Evolutionary conservation across 2,113 vertebrate species (phyloP).

Genomic region (Agapornis roseicollis): DNA sequence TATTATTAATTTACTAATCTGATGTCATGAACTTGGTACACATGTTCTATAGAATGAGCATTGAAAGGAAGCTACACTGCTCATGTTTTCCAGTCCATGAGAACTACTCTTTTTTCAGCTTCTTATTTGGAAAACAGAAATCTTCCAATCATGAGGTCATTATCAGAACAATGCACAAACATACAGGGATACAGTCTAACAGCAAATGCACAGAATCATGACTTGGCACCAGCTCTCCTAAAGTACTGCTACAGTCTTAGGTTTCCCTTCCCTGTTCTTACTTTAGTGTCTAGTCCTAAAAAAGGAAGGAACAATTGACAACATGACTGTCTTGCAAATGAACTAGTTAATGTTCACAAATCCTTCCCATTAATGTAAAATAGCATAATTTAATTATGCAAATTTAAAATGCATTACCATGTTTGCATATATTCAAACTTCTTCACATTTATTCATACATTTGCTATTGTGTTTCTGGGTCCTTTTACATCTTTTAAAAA

Average conservation of each 20-base stretch:
- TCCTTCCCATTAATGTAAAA: neutral
- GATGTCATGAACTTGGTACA: neutral
- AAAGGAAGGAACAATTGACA: neutral
- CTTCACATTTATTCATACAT: neutral
- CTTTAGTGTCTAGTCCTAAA: neutral
- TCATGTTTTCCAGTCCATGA: neutral
- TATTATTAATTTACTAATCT: neutral
- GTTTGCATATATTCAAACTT: neutral
- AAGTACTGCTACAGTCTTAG: neutral
- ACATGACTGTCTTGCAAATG: neutral
- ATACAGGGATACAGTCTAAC: rapidly evolving
- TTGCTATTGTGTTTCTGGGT: neutral
- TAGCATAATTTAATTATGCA: neutral
- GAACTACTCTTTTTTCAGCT: neutral
- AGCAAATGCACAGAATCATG: neutral
- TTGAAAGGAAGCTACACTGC: neutral
- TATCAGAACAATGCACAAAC: neutral
- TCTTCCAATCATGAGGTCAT: neutral
- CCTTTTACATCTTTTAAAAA: neutral
- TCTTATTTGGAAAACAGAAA: neutral
- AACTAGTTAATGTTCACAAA: neutral
- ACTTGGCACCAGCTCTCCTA: neutral
- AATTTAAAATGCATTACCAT: neutral
- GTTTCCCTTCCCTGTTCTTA: neutral
- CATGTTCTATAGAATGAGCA: rapidly evolving